A percentile compares a stretch with the other conserved stretches of the same genome.
Evolutionary conservation across 2,797 vertebrate species (phyloP).

Genomic region (Gouania willdenowi): DNA sequence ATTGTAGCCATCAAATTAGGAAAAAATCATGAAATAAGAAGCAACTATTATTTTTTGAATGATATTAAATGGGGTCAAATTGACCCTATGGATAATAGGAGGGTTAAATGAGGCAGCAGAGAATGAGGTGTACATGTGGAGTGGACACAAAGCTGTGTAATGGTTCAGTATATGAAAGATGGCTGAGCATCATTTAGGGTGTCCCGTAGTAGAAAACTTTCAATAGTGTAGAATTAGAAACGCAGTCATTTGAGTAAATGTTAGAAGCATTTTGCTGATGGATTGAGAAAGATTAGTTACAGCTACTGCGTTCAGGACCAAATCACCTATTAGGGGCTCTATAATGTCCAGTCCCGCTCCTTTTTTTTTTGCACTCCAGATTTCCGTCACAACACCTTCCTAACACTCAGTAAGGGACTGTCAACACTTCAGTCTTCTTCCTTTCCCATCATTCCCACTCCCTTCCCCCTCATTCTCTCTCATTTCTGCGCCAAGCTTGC

Average conservation of each 20-base stretch:
- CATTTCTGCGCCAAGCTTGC: conserved; percentile 22
- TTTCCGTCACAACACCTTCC: conserved; percentile 79
- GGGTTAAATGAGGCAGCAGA: no score
- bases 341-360: conserved; percentile 80
- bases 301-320: conserved; percentile 82
- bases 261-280: conserved; percentile 75
- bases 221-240: conserved; percentile 65
- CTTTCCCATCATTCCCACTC: conserved; percentile 22
- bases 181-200: no score
- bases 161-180: no score
- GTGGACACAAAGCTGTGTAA: neutral
- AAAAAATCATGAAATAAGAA: no score
- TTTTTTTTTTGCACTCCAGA: conserved; percentile 73
- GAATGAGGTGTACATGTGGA: no score
- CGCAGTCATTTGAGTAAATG: conserved; percentile 74
- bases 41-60: no score
- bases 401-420: conserved; percentile 71
- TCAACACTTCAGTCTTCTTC: conserved; percentile 56
- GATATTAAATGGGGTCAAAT: no score
- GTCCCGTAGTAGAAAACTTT: conserved; percentile 18
- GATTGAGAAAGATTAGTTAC: conserved; percentile 78
- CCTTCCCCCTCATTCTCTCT: conserved; percentile 20
- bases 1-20: no score
- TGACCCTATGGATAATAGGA: no score
- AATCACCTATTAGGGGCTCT: conserved; percentile 81